Conservation (phyloP, 2,113 vertebrate species). For the Seriola rivoliana region DNA sequence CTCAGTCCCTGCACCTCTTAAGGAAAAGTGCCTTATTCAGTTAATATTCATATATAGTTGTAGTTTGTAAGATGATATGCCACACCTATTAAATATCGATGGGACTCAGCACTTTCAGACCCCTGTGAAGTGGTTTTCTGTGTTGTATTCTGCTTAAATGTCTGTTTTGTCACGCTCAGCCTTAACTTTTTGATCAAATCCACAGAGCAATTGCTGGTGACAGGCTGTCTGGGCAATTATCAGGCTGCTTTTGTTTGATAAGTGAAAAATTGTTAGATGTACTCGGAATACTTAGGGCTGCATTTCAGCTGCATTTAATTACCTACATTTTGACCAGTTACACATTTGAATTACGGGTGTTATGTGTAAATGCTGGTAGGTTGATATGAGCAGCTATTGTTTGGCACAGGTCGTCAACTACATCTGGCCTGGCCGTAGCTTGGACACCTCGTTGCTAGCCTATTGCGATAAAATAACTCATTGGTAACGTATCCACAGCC, state of each 20-base stretch:
- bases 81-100: constrained; percentile 50
- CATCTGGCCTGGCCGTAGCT: background rate
- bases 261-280: background rate
- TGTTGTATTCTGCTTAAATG: constrained; percentile 45
- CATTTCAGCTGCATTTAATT: constrained; percentile 16
- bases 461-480: constrained; percentile 18
- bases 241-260: constrained; percentile 1
- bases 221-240: constrained; percentile 17
- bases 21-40: constrained; percentile 85
- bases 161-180: constrained; percentile 50
- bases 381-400: background rate
- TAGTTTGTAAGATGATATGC: constrained; percentile 44
- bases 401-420: background rate
- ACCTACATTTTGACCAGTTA: background rate
- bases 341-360: background rate
- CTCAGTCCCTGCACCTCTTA: constrained; percentile 67
- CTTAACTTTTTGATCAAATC: constrained; percentile 61
- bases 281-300: background rate
- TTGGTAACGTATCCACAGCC: constrained; percentile 35
- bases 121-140: constrained; percentile 55
- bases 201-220: constrained; percentile 31
- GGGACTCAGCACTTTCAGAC: constrained; percentile 71
- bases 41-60: constrained; percentile 57
- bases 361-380: constrained; percentile 27
- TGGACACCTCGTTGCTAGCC: constrained; percentile 27